Conservation (phyloP, 2,113 vertebrate species). For the Melanostigma gelatinosum region DNA sequence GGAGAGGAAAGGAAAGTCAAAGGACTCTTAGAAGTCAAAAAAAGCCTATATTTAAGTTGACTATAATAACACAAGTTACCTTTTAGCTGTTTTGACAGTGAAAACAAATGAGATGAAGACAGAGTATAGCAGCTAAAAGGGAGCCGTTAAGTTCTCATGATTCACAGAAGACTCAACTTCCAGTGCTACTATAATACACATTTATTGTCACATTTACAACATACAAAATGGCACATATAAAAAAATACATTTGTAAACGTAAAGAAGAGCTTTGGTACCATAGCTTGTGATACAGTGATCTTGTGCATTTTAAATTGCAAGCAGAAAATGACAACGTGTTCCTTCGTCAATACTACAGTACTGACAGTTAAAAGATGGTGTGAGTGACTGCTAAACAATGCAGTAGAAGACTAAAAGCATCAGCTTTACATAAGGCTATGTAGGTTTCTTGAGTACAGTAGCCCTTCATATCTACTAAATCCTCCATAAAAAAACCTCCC, state of each 20-base stretch:
- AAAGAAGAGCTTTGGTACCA: conserved; percentile 85
- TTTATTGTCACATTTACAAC: conserved; percentile 80
- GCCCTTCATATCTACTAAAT: conserved; percentile 27
- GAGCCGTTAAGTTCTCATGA: not conserved
- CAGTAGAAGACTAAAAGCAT: conserved; percentile 39
- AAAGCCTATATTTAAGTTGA: not conserved
- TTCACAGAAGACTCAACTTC: conserved; percentile 5
- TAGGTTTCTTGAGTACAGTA: conserved; percentile 29
- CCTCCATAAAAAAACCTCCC: not conserved
- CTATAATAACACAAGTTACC: not conserved
- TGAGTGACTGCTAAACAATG: conserved; percentile 52
- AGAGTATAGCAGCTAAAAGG: not conserved
- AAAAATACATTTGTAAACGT: conserved; percentile 85
- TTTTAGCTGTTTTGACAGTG: not conserved
- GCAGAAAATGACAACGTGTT: conserved; percentile 35
- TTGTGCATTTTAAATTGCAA: conserved; percentile 66
- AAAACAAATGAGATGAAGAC: not conserved
- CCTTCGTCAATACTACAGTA: conserved; percentile 2
- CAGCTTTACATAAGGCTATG: conserved; percentile 22
- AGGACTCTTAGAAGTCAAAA: conserved; percentile 12
- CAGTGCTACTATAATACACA: conserved; percentile 47
- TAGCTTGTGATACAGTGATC: conserved; percentile 77
- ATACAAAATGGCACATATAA: conserved; percentile 78
- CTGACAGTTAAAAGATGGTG: conserved; percentile 17
- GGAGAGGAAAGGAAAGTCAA: not conserved